Conservation (phyloP, 1,140 invertebrate genomes). For the Heliconius congener region DNA sequence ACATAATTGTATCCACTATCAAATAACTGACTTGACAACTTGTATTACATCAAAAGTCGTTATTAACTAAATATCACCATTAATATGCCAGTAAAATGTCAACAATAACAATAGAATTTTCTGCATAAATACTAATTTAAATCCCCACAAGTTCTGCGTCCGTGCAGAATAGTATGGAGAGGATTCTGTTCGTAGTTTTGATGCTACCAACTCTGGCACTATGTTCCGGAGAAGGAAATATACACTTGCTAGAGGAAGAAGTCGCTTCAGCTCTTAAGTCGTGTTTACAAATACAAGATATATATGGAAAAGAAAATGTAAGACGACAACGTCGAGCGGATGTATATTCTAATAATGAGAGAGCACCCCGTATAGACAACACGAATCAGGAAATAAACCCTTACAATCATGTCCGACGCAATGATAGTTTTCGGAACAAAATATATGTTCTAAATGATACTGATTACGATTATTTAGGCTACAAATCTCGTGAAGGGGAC, state of each 20-base stretch:
- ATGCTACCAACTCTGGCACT: constrained; percentile 45
- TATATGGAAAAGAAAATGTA: constrained; percentile 21
- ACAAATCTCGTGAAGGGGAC: constrained; percentile 23
- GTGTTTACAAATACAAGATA: constrained; percentile 44
- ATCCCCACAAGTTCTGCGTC: background rate
- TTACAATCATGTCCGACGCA: constrained; percentile 59
- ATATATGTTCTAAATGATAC: constrained; percentile 53
- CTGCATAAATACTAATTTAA: constrained; percentile 39
- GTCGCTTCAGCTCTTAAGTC: constrained; percentile 53
- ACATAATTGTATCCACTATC: background rate
- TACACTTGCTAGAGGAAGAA: constrained; percentile 66
- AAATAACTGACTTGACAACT: background rate
- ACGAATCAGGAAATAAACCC: constrained; percentile 43
- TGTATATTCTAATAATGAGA: constrained; percentile 32
- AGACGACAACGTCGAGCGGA: constrained; percentile 47
- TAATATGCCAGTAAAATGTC: constrained; percentile 55
- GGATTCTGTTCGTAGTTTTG: constrained; percentile 42
- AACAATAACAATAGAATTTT: constrained; percentile 54
- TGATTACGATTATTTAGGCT: constrained; percentile 47
- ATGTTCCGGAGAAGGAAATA: constrained; percentile 63
- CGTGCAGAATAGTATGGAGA: constrained; percentile 38
- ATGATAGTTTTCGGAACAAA: constrained; percentile 42
- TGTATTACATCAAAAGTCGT: background rate
- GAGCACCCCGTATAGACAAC: constrained; percentile 50
- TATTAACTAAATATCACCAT: background rate